Base-by-base conservation (phyloP, 2,113 vertebrate species). In the Electrona antarctica region DNA sequence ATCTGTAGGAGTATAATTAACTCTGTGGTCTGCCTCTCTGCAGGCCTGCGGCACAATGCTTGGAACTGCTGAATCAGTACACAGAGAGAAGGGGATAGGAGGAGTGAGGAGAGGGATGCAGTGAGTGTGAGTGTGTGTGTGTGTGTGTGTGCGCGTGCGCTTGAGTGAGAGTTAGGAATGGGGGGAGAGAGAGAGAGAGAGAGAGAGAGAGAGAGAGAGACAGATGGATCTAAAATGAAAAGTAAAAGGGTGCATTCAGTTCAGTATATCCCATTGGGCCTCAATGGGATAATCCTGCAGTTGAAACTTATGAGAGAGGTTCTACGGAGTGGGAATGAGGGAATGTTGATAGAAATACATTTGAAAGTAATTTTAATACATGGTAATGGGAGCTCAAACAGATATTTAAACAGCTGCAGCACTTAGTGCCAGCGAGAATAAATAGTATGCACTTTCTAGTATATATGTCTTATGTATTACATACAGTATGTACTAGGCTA, bases 51-150 rank as follows among this genome's bases (percentile, higher is more conserved):
- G 88, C 86, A 89, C 56, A 81, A 71, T 79, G 85, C 83, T 87
- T 73, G 59, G 68, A 89, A 91, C 79, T 86, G 90, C 91, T 91
- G 91, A 92, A 85, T 90, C 90, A 91, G 89, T 84, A 85, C 73
- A 82, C 82, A 82, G 83, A 82, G 29, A 13, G 28, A 1, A 41
- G 52, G 64, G 50, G 71, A 64, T 73, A 64, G 74, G 79, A 52
- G 56, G 67, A 77, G 76, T 64, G 70, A 69, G 72, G 79, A 54
- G 71, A 62, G 60, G 46, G 69, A 72, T 72, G 80, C 80, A 85
- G 72, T 71, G 41, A 13, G 55, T 9, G 56, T 58, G 8, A 29
- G 55, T 14, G 21, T 21, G 21, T 21, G 21, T 21, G 21, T 21
- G 21, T 21, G 21, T 21, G 21, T 21, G 21, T 21, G 21, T 21